Base-by-base conservation (phyloP, 1,140 invertebrate genomes). In the Pteromalus puparum region DNA sequence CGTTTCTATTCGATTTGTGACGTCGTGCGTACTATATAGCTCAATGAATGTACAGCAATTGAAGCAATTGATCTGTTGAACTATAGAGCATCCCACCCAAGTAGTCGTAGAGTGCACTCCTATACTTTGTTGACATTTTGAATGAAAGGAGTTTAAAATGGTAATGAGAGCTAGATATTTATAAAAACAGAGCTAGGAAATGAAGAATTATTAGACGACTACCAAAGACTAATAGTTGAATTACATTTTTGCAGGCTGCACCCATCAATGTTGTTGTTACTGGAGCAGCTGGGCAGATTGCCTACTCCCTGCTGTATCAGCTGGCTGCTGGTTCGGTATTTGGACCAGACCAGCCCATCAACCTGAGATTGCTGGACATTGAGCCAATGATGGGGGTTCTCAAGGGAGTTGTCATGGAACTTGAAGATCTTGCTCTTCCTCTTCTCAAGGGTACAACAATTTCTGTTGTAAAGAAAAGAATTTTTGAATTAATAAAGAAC, bases 281-380 rank as follows among this genome's bases (percentile, higher is more conserved):
- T 84, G 99, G 99, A 86, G 99, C 99, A 89, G 98, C 98, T 79
- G 98, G 99, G 24, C 99, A 99, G 94, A 99, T 99, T 89, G 99
- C 98, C 67, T 99, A 99, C 92, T 99, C 98, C 1, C 93, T 99
- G 38, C 92, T 99, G 0, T 98, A 98, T 89, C 97, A 98, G 93
- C 95, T 99, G 88, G 97, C 97, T 24, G 98, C 98, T 89, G 99
- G 99, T 87, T 96, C 98, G 94, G 98, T 99, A 0, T 99, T 99
- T 94, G 99, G 99, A 15, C 93, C 94, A 73, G 94, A 98, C 72
- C 98, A 99, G 92, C 96, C 97, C 0, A 93, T 99, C 9, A 96
- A 96, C 90, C 94, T 99, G 18, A 97, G 98, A 90, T 94, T 99
- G 75, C 93, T 99, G 82, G 99, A 99, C 94, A 99, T 99, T 91